Conservation (phyloP, 2,888 invertebrate species). For the Aspidapion aeneum region DNA sequence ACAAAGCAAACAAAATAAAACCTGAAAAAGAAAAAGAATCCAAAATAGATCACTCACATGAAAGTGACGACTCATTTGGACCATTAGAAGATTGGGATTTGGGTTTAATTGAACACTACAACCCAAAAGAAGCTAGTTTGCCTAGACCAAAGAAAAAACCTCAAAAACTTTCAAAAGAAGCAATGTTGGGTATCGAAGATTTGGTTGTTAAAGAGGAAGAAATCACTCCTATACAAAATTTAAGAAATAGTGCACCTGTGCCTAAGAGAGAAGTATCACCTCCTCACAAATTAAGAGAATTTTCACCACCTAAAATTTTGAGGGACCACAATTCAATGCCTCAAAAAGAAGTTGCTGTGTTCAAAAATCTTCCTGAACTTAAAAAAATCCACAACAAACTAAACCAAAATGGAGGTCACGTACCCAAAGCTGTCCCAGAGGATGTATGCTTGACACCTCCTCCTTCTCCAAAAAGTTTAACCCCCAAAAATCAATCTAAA, state of each 20-base stretch:
- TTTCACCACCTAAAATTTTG: slow-evolving; percentile 40
- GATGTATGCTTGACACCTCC: slow-evolving; percentile 35
- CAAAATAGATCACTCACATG: slow-evolving; percentile 43
- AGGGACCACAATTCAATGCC: too few relatives aligned
- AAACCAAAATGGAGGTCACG: background rate
- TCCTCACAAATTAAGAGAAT: slow-evolving; percentile 40
- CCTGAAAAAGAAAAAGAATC: slow-evolving; percentile 37
- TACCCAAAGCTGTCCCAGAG: slow-evolving; percentile 11
- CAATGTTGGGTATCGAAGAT: slow-evolving; percentile 41
- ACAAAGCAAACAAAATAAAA: slow-evolving; percentile 23
- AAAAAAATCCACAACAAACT: background rate
- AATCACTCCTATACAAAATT: slow-evolving; percentile 14
- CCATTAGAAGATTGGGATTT: slow-evolving; percentile 52
- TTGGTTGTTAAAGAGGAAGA: slow-evolving; percentile 39
- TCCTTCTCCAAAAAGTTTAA: slow-evolving; percentile 29
- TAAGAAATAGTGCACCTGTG: background rate
- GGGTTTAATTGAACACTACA: slow-evolving; percentile 48
- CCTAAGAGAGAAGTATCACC: slow-evolving; percentile 35
- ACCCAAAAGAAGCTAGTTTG: slow-evolving; percentile 46
- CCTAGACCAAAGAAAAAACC: slow-evolving; percentile 39
- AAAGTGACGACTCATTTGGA: slow-evolving; percentile 50
- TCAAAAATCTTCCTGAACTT: background rate
- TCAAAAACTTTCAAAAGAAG: slow-evolving; percentile 10
- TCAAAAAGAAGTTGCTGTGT: background rate
- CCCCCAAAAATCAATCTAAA: background rate